Evolutionary conservation across 2,888 invertebrate genomes (phyloP).

Genomic region (Eupithecia subfuscata): DNA sequence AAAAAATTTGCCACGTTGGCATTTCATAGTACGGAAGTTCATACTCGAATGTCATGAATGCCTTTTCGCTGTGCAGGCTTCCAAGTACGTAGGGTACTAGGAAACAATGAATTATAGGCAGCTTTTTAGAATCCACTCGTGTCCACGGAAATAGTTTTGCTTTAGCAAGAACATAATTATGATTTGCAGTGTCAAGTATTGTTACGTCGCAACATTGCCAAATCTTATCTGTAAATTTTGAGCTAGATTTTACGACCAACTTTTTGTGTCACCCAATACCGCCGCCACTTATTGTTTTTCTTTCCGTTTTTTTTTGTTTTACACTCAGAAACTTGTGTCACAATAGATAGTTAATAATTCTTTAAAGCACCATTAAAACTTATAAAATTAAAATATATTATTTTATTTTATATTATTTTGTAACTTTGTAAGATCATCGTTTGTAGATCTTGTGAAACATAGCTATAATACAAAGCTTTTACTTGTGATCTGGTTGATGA

Average conservation of each 20-base stretch:
- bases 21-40: not conserved
- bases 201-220: not conserved
- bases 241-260: not conserved
- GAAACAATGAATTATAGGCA: slow-evolving; percentile 73
- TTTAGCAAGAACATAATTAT: slow-evolving; percentile 42
- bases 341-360: not conserved
- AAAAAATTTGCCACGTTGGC: not conserved
- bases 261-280: not conserved
- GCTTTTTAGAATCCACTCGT: slow-evolving; percentile 61
- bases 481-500: no score
- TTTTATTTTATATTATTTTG: no score
- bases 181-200: slow-evolving; percentile 20
- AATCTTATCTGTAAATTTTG: not conserved
- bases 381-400: no score
- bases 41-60: not conserved
- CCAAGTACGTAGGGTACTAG: slow-evolving; percentile 37
- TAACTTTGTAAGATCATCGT: no score
- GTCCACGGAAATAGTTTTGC: slow-evolving; percentile 52
- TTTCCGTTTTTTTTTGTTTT: not conserved
- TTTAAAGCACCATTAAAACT: no score
- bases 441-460: no score
- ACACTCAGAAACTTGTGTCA: not conserved
- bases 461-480: no score
- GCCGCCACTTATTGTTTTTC: not conserved
- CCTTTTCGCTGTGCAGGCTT: slow-evolving; percentile 16